phyloP scores from a whole-genome alignment of 2,113 vertebrate species.

The Egretta garzetta region DNA sequence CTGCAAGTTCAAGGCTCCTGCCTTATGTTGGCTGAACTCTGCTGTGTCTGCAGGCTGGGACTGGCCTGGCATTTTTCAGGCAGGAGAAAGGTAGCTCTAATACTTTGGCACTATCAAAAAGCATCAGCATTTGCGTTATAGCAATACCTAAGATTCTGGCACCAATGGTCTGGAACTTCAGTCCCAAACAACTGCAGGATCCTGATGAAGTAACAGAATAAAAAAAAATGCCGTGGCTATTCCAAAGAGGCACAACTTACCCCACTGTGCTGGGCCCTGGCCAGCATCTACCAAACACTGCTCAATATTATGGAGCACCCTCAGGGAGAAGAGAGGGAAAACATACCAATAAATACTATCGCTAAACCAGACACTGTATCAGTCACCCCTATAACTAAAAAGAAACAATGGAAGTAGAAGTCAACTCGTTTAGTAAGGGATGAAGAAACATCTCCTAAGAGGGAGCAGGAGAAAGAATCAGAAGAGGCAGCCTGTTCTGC shows the following conservation, averaged over 20 bases:
- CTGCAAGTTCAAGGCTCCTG: background rate
- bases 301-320: background rate
- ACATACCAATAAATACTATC: no score
- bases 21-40: accelerated
- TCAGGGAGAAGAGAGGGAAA: background rate
- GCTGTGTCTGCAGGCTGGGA: background rate
- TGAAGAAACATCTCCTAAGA: no score
- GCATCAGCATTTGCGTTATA: background rate
- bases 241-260: background rate
- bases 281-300: background rate
- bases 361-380: no score
- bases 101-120: background rate
- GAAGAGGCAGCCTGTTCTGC: no score
- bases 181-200: background rate
- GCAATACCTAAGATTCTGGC: background rate
- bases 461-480: no score
- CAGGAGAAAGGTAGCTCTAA: background rate
- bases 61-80: background rate
- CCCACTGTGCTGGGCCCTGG: background rate
- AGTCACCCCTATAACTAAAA: no score
- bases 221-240: background rate
- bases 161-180: background rate
- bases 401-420: no score
- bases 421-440: no score
- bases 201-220: background rate